Base-by-base conservation (phyloP, 2,797 vertebrate species). In the Phoebastria nigripes region DNA sequence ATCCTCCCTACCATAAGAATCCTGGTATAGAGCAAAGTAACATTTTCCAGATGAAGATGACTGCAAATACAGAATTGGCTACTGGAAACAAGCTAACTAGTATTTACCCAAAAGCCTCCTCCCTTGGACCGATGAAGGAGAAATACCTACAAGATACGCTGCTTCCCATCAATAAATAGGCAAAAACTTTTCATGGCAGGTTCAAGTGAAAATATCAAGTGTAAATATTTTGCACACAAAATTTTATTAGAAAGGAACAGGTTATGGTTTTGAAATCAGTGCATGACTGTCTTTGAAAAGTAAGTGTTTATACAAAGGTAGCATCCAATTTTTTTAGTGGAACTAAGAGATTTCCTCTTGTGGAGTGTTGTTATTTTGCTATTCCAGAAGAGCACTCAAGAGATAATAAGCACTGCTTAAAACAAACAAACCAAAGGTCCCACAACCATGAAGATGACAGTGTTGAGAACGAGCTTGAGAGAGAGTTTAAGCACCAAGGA, bases 341-440 rank as follows among this genome's bases (percentile, higher is more conserved):
- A 20, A 74, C 49, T 35, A 62, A 80, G 46, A 5, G 20, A 61
- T 56, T 74, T 87, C 16, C 18, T 35, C 82, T 78, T 1, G 0
- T 31, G 16, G 33, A 74, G 9, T 9, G 19, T 52, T 67, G 41
- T 29, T 82, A 51, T 80, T 81, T n/a, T 42, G 54, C 70, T 70
- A 4, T 44, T 56, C 41, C 72, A 82, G 49, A 94, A 80, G 49
- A 94, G 24, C 1, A 1, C 41, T 74, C 35, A 41, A 41, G 82
- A 65, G 61, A 79, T 88, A 93, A 91, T 58, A 93, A 88, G 72
- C 88, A 46, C 39, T 86, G 37, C 72, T 88, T 67, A 74, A 66
- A 95, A 54, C 89, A 82, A 94, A 87, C 77, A 58, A 93, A 85
- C 74, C 74, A 83, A 54, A 86, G 37, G 41, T 61, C 77, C 88